Evolutionary conservation across 2,888 invertebrate species (phyloP), one percentile per base, ranked within the genome.

Genomic region (Pammene aurita): DNA sequence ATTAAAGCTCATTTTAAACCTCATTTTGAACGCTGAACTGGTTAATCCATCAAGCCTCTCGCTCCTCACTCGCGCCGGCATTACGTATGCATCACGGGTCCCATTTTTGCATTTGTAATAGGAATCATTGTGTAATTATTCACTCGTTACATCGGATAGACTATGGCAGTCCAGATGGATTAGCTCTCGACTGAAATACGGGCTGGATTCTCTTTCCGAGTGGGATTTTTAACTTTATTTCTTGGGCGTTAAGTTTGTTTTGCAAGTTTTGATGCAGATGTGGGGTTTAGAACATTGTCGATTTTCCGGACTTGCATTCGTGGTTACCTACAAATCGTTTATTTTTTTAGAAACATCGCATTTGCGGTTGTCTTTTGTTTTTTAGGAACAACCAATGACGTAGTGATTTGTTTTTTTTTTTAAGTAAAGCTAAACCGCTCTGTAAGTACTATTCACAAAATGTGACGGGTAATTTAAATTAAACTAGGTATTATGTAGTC

Each of bases 81-180:
- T 90, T 90, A 86, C 80, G 85, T 87, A 90, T 90, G 89, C 90
- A 89, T 85, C 86, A 77, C 80, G 80, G 85, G 79, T 81, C 83
- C 83, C 87, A 88, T 91, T 92, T 91, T 92, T 91, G 91, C 90
- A 92, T 91, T 86, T 84, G 87, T 90, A 90, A 90, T 90, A 81
- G 83, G 86, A 86, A 90, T 91, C 89, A 89, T 86, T 85, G 84
- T 86, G 89, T 89, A 90, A 92, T 92, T 91, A 92, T 90, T 89
- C 90, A 83, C 81, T 89, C 88, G 89, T 91, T 91, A 90, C 86
- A 82, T 78, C 77, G 77, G 76, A 83, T 64, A 67, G 68, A 69
- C 69, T 56, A 62, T 50, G 67, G 62, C 61, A 63, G 62, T 44
- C 61, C 60, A 60, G 69, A 69, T 60, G 69, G 69, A 69, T 69